phyloP scores from a whole-genome alignment of 2,888 invertebrate genomes.

The Cerastoderma edule region DNA sequence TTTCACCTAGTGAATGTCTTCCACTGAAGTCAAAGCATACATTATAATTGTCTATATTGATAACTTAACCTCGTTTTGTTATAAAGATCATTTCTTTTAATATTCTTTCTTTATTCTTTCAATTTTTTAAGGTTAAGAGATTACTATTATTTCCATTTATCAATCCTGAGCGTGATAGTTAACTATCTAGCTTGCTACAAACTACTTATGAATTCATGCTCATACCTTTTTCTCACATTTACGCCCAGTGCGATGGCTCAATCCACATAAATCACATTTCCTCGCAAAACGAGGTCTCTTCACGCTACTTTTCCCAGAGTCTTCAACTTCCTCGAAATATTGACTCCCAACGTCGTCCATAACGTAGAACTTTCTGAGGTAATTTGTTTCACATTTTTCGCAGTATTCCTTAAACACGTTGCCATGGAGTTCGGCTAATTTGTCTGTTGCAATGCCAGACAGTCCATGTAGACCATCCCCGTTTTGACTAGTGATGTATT shows the following conservation, averaged over 20 bases:
- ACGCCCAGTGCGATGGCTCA: slow-evolving; percentile 77
- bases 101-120: no score
- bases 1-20: no score
- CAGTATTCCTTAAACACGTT: slow-evolving; percentile 79
- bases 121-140: no score
- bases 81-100: no score
- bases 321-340: slow-evolving; percentile 77
- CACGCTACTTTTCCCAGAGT: slow-evolving; percentile 68
- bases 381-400: slow-evolving; percentile 70
- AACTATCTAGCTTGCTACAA: no score
- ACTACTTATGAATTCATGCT: no score
- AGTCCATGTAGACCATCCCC: slow-evolving; percentile 78
- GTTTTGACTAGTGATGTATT: slow-evolving; percentile 79
- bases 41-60: no score
- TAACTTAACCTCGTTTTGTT: no score
- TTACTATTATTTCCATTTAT: no score
- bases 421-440: slow-evolving; percentile 79
- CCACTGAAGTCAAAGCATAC: no score
- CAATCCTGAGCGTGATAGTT: no score
- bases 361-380: slow-evolving; percentile 71
- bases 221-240: slow-evolving; percentile 73
- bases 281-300: slow-evolving; percentile 70
- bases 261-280: slow-evolving; percentile 73
- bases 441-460: slow-evolving; percentile 69
- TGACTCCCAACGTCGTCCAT: slow-evolving; percentile 75